Base-by-base conservation (phyloP, 2,113 vertebrate genomes). In the Silurus asotus region DNA sequence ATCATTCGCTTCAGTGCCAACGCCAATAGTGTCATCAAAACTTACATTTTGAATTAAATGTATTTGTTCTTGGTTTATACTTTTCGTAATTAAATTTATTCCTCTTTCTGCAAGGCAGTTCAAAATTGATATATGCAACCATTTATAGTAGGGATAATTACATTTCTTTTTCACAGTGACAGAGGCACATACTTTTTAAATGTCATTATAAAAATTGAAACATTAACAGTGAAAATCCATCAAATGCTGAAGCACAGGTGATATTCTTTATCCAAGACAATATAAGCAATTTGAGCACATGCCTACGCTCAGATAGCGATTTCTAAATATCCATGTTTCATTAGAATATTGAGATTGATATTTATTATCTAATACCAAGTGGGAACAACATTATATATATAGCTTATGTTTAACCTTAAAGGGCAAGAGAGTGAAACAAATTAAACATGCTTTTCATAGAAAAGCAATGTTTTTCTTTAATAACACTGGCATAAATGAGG, bases 161-260 rank as follows among this genome's bases (percentile, higher is more conserved):
- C 58, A 87, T 82, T 81, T 76, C 61, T 75, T 76, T 67, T 76
- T 64, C 80, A 48, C 20, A 9, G 58, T 83, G 80, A 87, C 86
- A 82, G 59, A 82, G 59, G 80, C 72, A 62, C 28, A 14, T 48
- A 28, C 67, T 86, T 23, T 81, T 86, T 86, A 81, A 81, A 86
- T 86, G 84, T 86, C 77, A 86, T 86, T 86, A 85, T 79, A 59
- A 81, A 81, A 86, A 70, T 59, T 81, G 84, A 86, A 80, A 72
- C 55, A 51, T 86, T 72, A 81, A 61, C 37, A 48, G 76, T 70
- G 37, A 81, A 72, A 87, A 82, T 82, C 69, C n/a, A 55, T 82
- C 80, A 65, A 55, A 51, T 56, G n/a, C 25, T 67, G 17, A n/a
- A 37, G 62, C 9, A 19, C 80, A 82, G 70, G 70, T 67, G 55